Evolutionary conservation across 1,140 invertebrate species (phyloP).

Genomic region (Eciton burchellii): DNA sequence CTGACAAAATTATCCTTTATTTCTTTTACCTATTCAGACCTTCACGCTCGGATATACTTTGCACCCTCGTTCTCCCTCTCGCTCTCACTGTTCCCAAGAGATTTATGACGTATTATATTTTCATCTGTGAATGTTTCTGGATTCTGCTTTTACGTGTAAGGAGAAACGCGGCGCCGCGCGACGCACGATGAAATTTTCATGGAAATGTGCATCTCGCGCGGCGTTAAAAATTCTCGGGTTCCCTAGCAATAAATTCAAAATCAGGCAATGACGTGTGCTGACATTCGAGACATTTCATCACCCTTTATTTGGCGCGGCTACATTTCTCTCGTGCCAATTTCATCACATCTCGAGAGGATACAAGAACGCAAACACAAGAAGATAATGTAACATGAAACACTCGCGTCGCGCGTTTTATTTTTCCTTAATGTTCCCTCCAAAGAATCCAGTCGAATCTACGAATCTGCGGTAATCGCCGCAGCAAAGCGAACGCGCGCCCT

Average conservation of each 20-base stretch:
- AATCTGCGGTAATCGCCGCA: conserved; percentile 16
- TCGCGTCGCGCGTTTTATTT: not conserved
- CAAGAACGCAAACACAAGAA: too few species aligned
- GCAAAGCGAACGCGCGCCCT: conserved; percentile 15
- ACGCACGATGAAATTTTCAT: too few species aligned
- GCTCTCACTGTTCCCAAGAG: not conserved
- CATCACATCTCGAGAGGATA: too few species aligned
- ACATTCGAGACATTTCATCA: not conserved
- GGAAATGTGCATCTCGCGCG: too few species aligned
- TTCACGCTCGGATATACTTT: too few species aligned
- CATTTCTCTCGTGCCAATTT: too few species aligned
- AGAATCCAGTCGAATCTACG: conserved; percentile 8
- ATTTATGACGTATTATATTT: conserved; percentile 1
- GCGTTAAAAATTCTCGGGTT: not conserved
- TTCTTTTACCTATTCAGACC: too few species aligned
- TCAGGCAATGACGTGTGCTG: not conserved
- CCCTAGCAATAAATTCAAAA: not conserved
- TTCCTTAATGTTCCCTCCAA: not conserved
- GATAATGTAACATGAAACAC: not conserved
- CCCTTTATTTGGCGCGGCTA: not conserved
- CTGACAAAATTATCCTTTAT: too few species aligned
- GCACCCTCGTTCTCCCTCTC: too few species aligned
- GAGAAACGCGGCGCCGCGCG: not conserved
- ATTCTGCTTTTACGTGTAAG: not conserved
- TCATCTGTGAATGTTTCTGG: not conserved